Conservation (phyloP, 2,888 invertebrate genomes). For the Ganaspis brasiliensis region DNA sequence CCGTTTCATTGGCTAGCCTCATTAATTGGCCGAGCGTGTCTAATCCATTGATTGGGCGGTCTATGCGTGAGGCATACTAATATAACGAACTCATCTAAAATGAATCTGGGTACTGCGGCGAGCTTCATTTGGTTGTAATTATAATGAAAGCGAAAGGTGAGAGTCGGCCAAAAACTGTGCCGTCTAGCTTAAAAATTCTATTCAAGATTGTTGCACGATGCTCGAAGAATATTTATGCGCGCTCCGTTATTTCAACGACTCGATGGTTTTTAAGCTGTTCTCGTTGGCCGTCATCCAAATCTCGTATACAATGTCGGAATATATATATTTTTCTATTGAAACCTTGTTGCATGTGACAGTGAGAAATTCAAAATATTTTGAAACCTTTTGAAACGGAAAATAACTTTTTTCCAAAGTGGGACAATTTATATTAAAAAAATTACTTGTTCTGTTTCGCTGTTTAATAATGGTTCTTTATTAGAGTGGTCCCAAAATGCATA, state of each 20-base stretch:
- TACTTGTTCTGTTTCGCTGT: too few relatives aligned
- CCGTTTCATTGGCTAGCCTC: constrained; percentile 66
- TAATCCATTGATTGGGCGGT: constrained; percentile 73
- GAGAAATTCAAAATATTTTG: constrained; percentile 3
- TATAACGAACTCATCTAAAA: constrained; percentile 59
- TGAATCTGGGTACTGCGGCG: constrained; percentile 64
- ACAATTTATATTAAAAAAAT: too few relatives aligned
- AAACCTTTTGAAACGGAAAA: background rate
- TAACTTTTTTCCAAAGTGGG: too few relatives aligned
- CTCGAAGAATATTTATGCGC: constrained; percentile 75
- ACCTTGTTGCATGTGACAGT: background rate
- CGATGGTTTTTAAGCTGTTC: constrained; percentile 17
- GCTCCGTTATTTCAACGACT: constrained; percentile 20
- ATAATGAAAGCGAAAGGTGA: constrained; percentile 56
- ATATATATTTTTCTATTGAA: background rate
- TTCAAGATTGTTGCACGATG: constrained; percentile 65
- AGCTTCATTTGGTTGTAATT: constrained; percentile 62
- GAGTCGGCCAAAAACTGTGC: constrained; percentile 46
- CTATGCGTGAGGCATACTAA: constrained; percentile 64
- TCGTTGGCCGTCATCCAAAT: constrained; percentile 37
- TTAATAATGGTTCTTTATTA: too few relatives aligned
- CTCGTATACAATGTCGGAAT: background rate
- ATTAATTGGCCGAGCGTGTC: constrained; percentile 74
- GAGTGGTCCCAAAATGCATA: too few relatives aligned
- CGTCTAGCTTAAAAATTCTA: constrained; percentile 50